These are phyloP conservation scores for Macquaria australasica DNA, from an alignment of 2,113 vertebrate species.

Conservation along the genomic window DNA sequence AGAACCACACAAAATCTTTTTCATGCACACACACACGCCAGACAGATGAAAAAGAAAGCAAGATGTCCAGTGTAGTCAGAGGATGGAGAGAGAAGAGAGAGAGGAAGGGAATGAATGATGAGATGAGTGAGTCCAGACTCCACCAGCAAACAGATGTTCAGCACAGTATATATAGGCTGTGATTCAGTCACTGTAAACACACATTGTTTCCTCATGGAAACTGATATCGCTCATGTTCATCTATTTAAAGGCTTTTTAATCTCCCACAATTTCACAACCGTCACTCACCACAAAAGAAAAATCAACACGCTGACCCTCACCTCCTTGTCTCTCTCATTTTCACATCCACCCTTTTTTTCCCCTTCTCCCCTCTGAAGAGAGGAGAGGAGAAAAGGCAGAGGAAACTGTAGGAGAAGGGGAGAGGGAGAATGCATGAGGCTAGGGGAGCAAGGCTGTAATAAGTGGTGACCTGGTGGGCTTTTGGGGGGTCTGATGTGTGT, in stretches of 20 bases:
- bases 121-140: slow-evolving; percentile 64
- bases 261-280: slow-evolving; percentile 1
- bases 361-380: not conserved
- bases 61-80: slow-evolving; percentile 52
- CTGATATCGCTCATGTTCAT: slow-evolving; percentile 42
- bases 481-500: slow-evolving; percentile 12
- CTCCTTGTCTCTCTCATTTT: slow-evolving; percentile 11
- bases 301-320: slow-evolving; percentile 30
- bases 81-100: slow-evolving; percentile 31
- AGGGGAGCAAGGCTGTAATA: not conserved
- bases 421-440: not conserved
- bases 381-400: not conserved
- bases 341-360: not conserved
- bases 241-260: slow-evolving; percentile 36
- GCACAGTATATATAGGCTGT: slow-evolving; percentile 26
- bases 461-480: slow-evolving; percentile 19
- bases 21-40: slow-evolving; percentile 29
- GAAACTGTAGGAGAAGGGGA: not conserved
- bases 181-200: slow-evolving; percentile 60
- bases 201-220: slow-evolving; percentile 51
- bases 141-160: slow-evolving; percentile 71
- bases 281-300: slow-evolving; percentile 18
- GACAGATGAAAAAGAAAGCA: slow-evolving; percentile 54
- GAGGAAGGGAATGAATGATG: slow-evolving; percentile 37
- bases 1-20: slow-evolving; percentile 50